phyloP scores from a whole-genome alignment of 2,797 vertebrate species.

The Naso thynnoides region DNA sequence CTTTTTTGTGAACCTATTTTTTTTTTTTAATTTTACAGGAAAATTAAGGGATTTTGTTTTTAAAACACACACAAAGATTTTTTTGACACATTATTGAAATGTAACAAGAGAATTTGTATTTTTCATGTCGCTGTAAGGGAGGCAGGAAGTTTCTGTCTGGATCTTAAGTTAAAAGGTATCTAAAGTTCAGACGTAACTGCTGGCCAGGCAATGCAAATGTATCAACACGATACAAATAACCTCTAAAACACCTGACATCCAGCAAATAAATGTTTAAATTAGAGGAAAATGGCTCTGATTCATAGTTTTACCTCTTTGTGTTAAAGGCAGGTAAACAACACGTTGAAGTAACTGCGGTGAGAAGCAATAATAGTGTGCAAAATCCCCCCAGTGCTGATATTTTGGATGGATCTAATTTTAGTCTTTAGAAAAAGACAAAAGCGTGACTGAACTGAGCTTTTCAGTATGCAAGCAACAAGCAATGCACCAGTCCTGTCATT shows the following conservation, averaged over 20 bases:
- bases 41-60: no score
- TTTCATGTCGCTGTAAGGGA: neutral
- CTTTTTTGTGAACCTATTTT: neutral
- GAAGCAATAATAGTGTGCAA: constrained; percentile 16
- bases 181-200: constrained; percentile 7
- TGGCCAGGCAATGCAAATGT: constrained; percentile 4
- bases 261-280: neutral
- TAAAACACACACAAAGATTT: neutral
- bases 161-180: neutral
- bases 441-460: constrained; percentile 20
- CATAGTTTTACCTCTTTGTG: constrained; percentile 5
- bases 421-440: constrained; percentile 31
- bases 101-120: no score
- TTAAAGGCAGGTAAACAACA: neutral
- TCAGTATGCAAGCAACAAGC: constrained; percentile 32
- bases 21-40: neutral
- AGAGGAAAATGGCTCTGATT: neutral
- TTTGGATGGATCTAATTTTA: constrained; percentile 48
- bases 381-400: constrained; percentile 4
- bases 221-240: neutral
- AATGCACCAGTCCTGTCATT: constrained; percentile 25
- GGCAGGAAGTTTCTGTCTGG: neutral
- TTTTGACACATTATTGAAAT: neutral
- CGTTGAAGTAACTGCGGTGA: neutral
- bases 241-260: neutral